Percentiles rank a stretch among this genome's conserved stretches.
Conservation (phyloP, 2,888 invertebrate species). For the Phengaris arion region DNA sequence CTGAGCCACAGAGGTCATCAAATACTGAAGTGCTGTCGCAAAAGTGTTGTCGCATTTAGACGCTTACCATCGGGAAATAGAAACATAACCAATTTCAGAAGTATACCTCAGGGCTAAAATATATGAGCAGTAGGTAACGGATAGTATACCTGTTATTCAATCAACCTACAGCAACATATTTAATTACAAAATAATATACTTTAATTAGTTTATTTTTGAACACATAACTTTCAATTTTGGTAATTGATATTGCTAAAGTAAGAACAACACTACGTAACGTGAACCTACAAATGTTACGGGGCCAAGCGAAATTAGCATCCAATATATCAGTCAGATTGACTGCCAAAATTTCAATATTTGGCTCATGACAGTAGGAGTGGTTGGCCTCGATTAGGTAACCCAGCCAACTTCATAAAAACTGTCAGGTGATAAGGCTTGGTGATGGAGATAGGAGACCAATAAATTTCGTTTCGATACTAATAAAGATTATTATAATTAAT, state of each 20-base stretch:
- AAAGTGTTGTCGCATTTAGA: too few species aligned
- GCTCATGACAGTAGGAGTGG: constrained; percentile 35
- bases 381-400: constrained; percentile 34
- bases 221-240: constrained; percentile 6
- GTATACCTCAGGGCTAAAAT: too few species aligned
- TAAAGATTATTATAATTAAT: constrained; percentile 1
- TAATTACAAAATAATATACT: neutral
- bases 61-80: too few species aligned
- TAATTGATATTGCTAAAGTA: constrained; percentile 19
- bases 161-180: neutral
- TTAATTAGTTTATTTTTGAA: neutral
- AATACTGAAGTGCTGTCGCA: too few species aligned
- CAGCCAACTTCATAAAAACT: constrained; percentile 26
- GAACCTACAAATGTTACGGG: constrained; percentile 34
- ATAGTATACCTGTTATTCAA: neutral
- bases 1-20: too few species aligned
- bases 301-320: constrained; percentile 35
- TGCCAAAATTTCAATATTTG: constrained; percentile 34
- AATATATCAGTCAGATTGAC: constrained; percentile 34
- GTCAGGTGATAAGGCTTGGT: constrained; percentile 4
- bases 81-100: too few species aligned
- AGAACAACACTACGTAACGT: constrained; percentile 25
- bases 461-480: neutral
- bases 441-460: neutral
- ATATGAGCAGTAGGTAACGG: too few species aligned